Base-by-base conservation (phyloP, 2,113 vertebrate species). In the Tachysurus vachellii region DNA sequence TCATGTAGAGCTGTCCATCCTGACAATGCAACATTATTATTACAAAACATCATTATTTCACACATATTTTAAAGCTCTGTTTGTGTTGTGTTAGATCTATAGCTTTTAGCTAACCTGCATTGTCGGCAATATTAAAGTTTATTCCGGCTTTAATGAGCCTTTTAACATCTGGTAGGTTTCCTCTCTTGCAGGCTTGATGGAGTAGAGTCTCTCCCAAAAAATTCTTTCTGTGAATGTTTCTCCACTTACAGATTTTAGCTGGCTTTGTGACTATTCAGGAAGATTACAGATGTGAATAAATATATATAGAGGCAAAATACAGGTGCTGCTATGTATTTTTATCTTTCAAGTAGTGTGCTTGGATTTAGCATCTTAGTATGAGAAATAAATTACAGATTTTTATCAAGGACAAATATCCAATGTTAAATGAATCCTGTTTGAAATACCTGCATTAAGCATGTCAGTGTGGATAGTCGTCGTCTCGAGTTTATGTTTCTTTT, bases 1-100 rank as follows among this genome's bases (percentile, higher is more conserved):
- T 97, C 95, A 84, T 98, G 97, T 88, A 98, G 93, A 84, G 97
- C 94, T 16, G 96, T 96, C 95, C 96, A 97, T 80, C 96, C 97
- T 99, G 93, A 84, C 10, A 91, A 81, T 26, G 42, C 56, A 13
- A 81, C 84, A 82, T 16, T 6, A 31, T 19, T 50, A 7, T 7
- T 50, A 50, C 47, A 50, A 50, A 50, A 9, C 47, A 50, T 36
- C 36, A 36, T 36, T 68, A 42, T 53, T 17, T 73, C 44, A 68
- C 54, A 1, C 70, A 54, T 26, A 19, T 75, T 59, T n/a, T n/a
- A 1, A 59, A n/a, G 36, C 36, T 36, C 36, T 36, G 36, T 80
- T 75, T 50, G 19, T 11, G 9, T 13, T 53, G 3, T 54, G 44
- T 7, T 17, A 77, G n/a, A 3, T n/a, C 21, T 71, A 23, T 2